Evolutionary conservation across 2,113 vertebrate genomes (phyloP).

Genomic region (Chloropsis cyanopogon): DNA sequence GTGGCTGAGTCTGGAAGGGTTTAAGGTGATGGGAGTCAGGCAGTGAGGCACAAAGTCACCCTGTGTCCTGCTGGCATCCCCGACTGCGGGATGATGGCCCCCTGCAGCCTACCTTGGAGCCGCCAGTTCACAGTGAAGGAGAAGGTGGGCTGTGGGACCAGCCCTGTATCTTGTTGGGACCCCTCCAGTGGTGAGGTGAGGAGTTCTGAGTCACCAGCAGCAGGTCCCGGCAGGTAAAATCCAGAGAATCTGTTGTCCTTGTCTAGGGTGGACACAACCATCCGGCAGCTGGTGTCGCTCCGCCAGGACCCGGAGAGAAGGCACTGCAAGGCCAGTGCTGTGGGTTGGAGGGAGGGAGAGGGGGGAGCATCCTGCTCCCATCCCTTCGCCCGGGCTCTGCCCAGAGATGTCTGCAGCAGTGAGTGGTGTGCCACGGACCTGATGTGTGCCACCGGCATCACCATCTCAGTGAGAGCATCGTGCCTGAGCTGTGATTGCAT

Average conservation of each 20-base stretch:
- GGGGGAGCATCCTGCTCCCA: not conserved
- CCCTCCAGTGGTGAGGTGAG: not conserved
- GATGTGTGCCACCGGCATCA: fast-evolving
- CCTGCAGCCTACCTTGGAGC: not conserved
- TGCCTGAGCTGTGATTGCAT: fast-evolving
- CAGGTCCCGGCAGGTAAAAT: not conserved
- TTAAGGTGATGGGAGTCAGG: not conserved
- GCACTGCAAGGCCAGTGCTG: not conserved
- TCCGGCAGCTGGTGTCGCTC: not conserved
- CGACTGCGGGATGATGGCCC: fast-evolving
- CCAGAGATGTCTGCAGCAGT: not conserved
- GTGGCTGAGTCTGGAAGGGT: not conserved
- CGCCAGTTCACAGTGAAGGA: not conserved
- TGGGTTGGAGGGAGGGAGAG: not conserved
- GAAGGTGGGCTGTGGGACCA: not conserved
- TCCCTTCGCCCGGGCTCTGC: not conserved
- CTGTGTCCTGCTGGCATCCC: not conserved
- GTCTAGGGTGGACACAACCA: not conserved
- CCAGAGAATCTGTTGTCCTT: not conserved
- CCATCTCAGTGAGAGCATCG: fast-evolving
- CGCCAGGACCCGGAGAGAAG: not conserved
- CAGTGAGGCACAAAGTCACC: fast-evolving
- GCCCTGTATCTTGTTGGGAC: not conserved
- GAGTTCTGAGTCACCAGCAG: fast-evolving
- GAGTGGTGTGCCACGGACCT: fast-evolving